Conservation (phyloP, 2,797 vertebrate genomes). For the Vultur gryphus region DNA sequence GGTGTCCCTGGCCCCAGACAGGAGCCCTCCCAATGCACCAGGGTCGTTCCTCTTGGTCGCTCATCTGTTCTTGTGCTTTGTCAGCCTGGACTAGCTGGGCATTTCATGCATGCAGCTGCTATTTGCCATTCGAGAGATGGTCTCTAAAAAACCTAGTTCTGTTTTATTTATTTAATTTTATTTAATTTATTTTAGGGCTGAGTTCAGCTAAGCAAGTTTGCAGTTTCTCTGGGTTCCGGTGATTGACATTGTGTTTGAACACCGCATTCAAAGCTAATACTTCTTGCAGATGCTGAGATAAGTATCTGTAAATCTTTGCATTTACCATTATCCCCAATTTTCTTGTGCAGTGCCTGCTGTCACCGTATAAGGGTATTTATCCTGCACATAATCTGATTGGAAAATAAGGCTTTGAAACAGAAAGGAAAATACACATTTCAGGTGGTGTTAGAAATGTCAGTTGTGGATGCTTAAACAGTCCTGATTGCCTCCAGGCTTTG, state of each 20-base stretch:
- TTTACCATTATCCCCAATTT: conserved; percentile 66
- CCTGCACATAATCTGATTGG: conserved; percentile 58
- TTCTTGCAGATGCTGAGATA: conserved; percentile 66
- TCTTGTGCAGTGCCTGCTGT: conserved; percentile 63
- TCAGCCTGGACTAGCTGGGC: neutral
- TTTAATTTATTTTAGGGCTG: neutral
- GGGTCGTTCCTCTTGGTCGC: neutral
- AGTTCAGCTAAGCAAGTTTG: conserved; percentile 12
- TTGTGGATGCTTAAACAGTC: conserved; percentile 30
- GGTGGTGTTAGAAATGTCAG: conserved; percentile 57
- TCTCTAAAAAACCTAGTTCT: neutral
- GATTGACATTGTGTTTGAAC: conserved; percentile 46
- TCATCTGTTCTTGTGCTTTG: neutral
- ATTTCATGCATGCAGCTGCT: neutral
- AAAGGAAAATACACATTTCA: conserved; percentile 52
- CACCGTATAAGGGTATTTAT: conserved; percentile 53
- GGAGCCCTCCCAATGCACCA: neutral
- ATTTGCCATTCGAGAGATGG: neutral
- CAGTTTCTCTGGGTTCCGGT: conserved; percentile 21
- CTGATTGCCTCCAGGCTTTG: conserved; percentile 54
- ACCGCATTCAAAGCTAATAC: conserved; percentile 44
- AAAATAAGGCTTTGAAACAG: conserved; percentile 63
- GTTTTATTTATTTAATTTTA: neutral
- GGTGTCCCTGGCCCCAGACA: neutral
- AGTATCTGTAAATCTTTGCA: conserved; percentile 67